Evolutionary conservation across 2,113 vertebrate species (phyloP).

Genomic region (Vombatus ursinus): DNA sequence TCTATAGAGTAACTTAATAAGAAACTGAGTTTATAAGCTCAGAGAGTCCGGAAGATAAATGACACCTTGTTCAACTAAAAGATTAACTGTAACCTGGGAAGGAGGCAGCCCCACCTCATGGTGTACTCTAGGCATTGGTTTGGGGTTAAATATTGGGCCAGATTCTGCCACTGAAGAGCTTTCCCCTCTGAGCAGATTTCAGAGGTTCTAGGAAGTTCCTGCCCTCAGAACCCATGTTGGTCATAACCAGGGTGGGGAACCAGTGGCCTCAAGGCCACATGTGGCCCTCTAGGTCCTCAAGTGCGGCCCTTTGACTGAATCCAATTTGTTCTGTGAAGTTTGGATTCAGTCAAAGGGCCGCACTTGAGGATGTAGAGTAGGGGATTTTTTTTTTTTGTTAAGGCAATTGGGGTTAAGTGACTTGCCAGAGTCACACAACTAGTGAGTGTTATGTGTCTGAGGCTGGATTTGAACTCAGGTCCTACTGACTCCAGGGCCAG

Average conservation of each 20-base stretch:
- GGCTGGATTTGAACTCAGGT: too few species aligned
- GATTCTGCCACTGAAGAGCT: not conserved
- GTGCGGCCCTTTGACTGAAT: too few species aligned
- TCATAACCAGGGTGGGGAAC: not conserved
- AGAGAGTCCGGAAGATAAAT: not conserved
- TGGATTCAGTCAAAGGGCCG: too few species aligned
- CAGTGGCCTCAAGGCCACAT: too few species aligned
- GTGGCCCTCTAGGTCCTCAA: too few species aligned
- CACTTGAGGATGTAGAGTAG: too few species aligned
- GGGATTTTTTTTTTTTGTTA: too few species aligned
- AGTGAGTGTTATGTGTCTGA: too few species aligned
- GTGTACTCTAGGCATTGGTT: not conserved
- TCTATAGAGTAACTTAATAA: not conserved
- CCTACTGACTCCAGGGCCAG: too few species aligned
- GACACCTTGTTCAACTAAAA: not conserved
- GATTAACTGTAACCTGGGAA: not conserved
- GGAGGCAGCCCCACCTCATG: not conserved
- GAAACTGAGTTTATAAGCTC: not conserved
- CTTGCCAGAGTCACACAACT: too few species aligned
- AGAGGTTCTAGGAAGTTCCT: not conserved
- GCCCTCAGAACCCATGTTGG: not conserved
- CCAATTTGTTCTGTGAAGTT: too few species aligned
- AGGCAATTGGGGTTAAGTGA: too few species aligned
- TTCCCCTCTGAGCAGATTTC: not conserved
- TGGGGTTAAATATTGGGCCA: not conserved